phyloP scores from a whole-genome alignment of 2,797 vertebrate genomes.

The Sebastes diploproa region DNA sequence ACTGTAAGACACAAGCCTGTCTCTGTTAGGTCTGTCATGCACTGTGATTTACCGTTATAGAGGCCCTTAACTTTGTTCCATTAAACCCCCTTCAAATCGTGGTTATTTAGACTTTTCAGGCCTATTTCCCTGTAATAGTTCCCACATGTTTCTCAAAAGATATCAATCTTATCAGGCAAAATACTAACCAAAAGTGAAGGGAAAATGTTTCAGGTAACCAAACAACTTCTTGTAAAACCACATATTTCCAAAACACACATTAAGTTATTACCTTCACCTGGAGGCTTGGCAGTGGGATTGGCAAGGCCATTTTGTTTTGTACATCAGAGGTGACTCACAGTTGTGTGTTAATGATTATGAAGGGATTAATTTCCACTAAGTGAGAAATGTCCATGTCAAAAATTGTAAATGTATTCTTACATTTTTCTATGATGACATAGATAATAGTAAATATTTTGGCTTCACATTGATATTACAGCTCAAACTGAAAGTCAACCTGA shows the following conservation, averaged over 20 bases:
- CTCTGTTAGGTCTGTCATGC: slow-evolving; percentile 40
- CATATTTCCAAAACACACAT: slow-evolving; percentile 39
- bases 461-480: slow-evolving; percentile 1
- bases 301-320: not conserved
- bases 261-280: slow-evolving; percentile 40
- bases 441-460: slow-evolving; percentile 21
- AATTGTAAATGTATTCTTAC: slow-evolving; percentile 1
- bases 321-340: slow-evolving; percentile 13
- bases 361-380: not conserved
- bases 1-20: slow-evolving; percentile 48
- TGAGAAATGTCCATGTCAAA: not conserved
- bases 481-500: slow-evolving; percentile 27
- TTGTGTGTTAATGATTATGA: slow-evolving; percentile 1
- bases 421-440: slow-evolving; percentile 16
- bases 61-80: slow-evolving; percentile 49
- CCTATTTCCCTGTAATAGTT: slow-evolving; percentile 63
- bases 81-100: slow-evolving; percentile 62
- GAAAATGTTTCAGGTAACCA: slow-evolving; percentile 49
- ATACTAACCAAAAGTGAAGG: slow-evolving; percentile 41
- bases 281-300: slow-evolving; percentile 6
- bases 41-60: slow-evolving; percentile 47
- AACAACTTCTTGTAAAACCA: slow-evolving; percentile 64
- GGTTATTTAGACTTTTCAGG: slow-evolving; percentile 64
- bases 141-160: slow-evolving; percentile 68
- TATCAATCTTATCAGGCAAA: slow-evolving; percentile 68